Percentiles rank a stretch among this genome's conserved stretches.
These are phyloP conservation scores for Anseranas semipalmata DNA, from an alignment of 2,113 vertebrate genomes.

Conservation along the genomic window DNA sequence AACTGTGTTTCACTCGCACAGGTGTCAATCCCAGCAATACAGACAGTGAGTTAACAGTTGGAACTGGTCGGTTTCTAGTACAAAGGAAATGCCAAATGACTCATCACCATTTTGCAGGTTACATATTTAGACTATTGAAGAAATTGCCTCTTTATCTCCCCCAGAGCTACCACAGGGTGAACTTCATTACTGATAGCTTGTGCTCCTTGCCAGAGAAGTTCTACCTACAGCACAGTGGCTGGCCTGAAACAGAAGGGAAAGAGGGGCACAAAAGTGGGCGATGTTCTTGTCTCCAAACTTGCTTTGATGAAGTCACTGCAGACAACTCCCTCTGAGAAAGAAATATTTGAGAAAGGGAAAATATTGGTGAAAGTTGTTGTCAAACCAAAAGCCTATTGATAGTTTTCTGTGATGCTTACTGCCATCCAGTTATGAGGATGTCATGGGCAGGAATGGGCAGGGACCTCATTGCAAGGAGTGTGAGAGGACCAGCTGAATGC, in stretches of 20 bases:
- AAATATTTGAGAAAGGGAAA: background rate
- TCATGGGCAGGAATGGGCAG: background rate
- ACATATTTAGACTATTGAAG: background rate
- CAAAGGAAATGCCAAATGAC: background rate
- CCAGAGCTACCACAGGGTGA: background rate
- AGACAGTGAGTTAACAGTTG: background rate
- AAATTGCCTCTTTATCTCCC: background rate
- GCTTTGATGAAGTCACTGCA: background rate
- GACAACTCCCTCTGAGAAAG: background rate
- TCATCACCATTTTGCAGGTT: background rate
- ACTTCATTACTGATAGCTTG: background rate
- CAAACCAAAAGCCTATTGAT: background rate
- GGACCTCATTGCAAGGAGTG: fast-evolving
- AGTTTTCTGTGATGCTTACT: background rate
- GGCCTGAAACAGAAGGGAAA: background rate
- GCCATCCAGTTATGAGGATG: background rate
- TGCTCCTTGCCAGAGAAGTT: background rate
- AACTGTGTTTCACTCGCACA: background rate
- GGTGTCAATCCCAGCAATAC: background rate
- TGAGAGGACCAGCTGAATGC: background rate
- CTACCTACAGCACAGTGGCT: background rate
- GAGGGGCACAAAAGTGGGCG: background rate
- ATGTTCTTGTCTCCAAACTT: background rate
- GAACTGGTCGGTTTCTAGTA: background rate
- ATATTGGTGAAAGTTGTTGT: background rate